A percentile compares a stretch with the other conserved stretches of the same genome.
These are phyloP conservation scores for Acrocephalus arundinaceus DNA, from an alignment of 2,113 vertebrate species.

Conservation along the genomic window DNA sequence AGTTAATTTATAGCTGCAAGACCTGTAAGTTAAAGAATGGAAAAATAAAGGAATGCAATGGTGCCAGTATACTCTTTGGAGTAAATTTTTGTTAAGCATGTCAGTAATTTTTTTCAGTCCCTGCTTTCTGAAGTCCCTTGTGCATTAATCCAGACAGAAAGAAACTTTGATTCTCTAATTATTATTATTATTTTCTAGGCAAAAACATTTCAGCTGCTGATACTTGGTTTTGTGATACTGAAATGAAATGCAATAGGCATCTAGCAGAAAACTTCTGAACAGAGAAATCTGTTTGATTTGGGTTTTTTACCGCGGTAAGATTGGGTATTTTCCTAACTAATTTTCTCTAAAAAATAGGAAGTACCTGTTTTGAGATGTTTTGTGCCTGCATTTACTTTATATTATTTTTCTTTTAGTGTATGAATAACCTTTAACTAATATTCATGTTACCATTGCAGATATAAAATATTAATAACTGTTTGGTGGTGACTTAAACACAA, in stretches of 20 bases:
- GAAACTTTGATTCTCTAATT: not conserved
- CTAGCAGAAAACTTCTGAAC: not conserved
- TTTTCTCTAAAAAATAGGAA: not conserved
- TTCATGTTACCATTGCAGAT: not conserved
- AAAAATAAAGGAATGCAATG: not conserved
- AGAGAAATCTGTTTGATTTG: not conserved
- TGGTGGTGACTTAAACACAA: not conserved
- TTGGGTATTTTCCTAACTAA: not conserved
- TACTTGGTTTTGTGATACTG: not conserved
- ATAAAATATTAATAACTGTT: not conserved
- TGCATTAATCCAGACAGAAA: not conserved
- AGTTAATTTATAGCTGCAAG: not conserved
- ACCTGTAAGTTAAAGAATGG: not conserved
- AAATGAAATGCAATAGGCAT: not conserved
- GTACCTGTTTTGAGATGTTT: not conserved
- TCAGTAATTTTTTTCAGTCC: not conserved
- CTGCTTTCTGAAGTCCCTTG: not conserved
- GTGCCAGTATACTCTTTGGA: not conserved
- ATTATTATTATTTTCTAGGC: not conserved
- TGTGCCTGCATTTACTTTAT: not conserved
- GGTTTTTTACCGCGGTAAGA: fast-evolving
- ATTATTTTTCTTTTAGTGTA: not conserved
- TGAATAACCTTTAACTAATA: not conserved
- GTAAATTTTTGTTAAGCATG: not conserved
- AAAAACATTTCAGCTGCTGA: not conserved